These are phyloP conservation scores for Drosophila meridiana DNA, from an alignment of 2,888 invertebrate genomes.

Conservation along the genomic window DNA sequence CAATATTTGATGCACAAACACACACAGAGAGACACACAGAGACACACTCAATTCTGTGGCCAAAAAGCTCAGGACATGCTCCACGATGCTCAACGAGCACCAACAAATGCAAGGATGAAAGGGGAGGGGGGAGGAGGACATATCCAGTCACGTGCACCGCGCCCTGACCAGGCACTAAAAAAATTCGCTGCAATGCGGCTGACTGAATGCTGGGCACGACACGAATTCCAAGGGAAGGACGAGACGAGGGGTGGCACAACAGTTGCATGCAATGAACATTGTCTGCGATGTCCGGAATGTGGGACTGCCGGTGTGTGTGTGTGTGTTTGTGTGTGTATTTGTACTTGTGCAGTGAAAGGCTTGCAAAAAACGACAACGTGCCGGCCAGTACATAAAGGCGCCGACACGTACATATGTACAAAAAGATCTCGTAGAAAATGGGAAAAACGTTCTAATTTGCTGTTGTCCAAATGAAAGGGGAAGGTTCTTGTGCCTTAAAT, in stretches of 20 bases:
- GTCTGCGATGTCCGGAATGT: conserved; percentile 42
- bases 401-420: conserved; percentile 16
- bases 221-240: conserved; percentile 9
- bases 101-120: conserved; percentile 60
- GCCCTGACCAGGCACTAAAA: conserved; percentile 48
- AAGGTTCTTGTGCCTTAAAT: neutral
- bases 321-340: conserved; percentile 14
- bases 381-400: conserved; percentile 55
- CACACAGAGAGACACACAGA: conserved; percentile 12
- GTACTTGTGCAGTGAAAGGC: conserved; percentile 48
- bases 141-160: conserved; percentile 72
- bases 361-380: conserved; percentile 67
- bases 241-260: conserved; percentile 29
- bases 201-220: conserved; percentile 35
- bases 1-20: conserved; percentile 64
- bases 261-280: conserved; percentile 62
- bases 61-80: conserved; percentile 67
- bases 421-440: conserved; percentile 20
- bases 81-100: conserved; percentile 50
- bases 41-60: conserved; percentile 56
- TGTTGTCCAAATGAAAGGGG: neutral
- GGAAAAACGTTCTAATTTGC: neutral
- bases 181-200: conserved; percentile 81
- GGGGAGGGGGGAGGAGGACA: conserved; percentile 15
- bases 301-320: neutral